Percentiles rank a stretch among this genome's conserved stretches.
phyloP scores from a whole-genome alignment of 2,797 vertebrate species.

The Chaenodraco wilsoni region DNA sequence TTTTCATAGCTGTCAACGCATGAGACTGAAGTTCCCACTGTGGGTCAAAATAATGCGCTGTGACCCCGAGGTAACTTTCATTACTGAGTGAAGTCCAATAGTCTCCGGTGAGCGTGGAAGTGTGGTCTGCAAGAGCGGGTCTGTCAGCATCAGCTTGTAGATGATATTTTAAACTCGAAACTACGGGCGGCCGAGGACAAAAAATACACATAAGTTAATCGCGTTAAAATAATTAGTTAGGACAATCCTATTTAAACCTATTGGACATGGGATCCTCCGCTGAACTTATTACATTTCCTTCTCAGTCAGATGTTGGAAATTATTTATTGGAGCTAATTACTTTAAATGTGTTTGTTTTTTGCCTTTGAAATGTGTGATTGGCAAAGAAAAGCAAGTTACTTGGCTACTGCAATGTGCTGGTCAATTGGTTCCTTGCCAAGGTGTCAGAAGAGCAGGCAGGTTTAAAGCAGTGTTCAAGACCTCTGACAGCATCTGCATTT shows the following conservation, averaged over 20 bases:
- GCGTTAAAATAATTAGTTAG: background rate
- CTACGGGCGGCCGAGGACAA: too few relatives aligned
- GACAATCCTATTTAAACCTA: conserved; percentile 24
- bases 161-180: too few relatives aligned
- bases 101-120: too few relatives aligned
- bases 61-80: too few relatives aligned
- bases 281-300: conserved; percentile 40
- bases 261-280: conserved; percentile 10
- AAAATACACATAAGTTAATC: too few relatives aligned
- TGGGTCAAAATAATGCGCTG: too few relatives aligned
- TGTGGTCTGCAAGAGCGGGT: too few relatives aligned
- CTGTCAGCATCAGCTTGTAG: too few relatives aligned
- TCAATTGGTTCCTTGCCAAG: conserved; percentile 40
- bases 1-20: too few relatives aligned
- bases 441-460: conserved; percentile 36
- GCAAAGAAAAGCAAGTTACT: conserved; percentile 1
- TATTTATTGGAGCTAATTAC: background rate
- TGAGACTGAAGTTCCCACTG: too few relatives aligned
- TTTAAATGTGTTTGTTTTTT: background rate
- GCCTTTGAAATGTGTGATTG: background rate
- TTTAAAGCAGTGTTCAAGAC: conserved; percentile 55
- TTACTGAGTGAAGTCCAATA: too few relatives aligned
- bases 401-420: conserved; percentile 4
- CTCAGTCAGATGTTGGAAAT: conserved; percentile 28
- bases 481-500: conserved; percentile 68